Conservation (phyloP, 2,888 invertebrate species). For the Dione vanillae region DNA sequence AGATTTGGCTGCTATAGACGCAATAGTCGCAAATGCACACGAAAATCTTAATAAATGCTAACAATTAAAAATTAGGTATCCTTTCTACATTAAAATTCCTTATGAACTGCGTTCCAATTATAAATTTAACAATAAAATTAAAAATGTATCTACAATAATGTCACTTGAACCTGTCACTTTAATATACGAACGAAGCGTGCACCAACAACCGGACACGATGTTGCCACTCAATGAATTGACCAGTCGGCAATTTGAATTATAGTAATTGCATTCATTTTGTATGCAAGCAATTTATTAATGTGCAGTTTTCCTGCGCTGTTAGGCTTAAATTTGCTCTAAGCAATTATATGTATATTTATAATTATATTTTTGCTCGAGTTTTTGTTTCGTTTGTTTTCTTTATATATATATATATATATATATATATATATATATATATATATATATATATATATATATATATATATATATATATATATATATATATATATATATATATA, state of each 20-base stretch:
- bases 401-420: no score
- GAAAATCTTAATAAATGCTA: not conserved
- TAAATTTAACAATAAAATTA: not conserved
- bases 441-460: no score
- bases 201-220: conserved; percentile 31
- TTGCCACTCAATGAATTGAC: conserved; percentile 33
- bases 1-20: no score
- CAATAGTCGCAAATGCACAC: no score
- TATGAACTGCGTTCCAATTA: not conserved
- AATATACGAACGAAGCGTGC: conserved; percentile 21
- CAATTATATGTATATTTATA: no score
- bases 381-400: no score
- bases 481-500: no score
- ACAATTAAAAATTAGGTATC: not conserved
- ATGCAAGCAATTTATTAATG: conserved; percentile 33
- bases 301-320: not conserved
- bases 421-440: no score
- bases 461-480: no score
- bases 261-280: conserved; percentile 33
- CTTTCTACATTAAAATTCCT: not conserved
- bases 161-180: not conserved
- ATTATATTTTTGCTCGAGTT: no score
- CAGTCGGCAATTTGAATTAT: conserved; percentile 28
- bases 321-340: not conserved
- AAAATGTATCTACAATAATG: conserved; percentile 2